These are phyloP conservation scores for Latheticus oryzae DNA, from an alignment of 2,888 invertebrate species.

Conservation along the genomic window DNA sequence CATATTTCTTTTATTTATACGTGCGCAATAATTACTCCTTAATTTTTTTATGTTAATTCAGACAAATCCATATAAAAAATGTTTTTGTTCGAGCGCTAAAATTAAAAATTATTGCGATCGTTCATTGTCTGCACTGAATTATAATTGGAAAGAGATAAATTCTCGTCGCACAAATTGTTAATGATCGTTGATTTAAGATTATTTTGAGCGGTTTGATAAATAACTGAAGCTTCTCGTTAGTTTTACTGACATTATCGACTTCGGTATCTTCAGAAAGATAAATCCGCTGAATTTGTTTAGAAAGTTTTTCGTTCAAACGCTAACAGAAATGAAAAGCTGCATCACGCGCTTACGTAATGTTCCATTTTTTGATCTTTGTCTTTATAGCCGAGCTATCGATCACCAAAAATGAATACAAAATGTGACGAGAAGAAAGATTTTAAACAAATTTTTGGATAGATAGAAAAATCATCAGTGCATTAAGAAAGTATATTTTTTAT, in stretches of 20 bases:
- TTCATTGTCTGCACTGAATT: constrained; percentile 19
- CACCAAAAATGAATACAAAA: constrained; percentile 11
- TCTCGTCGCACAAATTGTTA: constrained; percentile 37
- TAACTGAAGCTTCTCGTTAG: constrained; percentile 40
- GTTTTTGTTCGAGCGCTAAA: constrained; percentile 11
- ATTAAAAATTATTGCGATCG: constrained; percentile 20
- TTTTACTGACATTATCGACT: constrained; percentile 34
- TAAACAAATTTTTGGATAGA: too few relatives aligned
- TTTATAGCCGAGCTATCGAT: constrained; percentile 22
- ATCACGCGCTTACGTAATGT: constrained; percentile 30
- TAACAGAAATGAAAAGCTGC: constrained; percentile 32
- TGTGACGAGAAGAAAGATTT: too few relatives aligned
- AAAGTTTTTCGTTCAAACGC: constrained; percentile 33
- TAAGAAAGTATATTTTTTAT: too few relatives aligned
- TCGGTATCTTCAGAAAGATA: constrained; percentile 38
- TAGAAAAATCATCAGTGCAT: too few relatives aligned
- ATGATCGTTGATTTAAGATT: constrained; percentile 39
- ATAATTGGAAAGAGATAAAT: constrained; percentile 37
- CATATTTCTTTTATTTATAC: constrained; percentile 39
- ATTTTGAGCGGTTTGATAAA: constrained; percentile 39
- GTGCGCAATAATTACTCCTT: constrained; percentile 35
- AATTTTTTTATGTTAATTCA: constrained; percentile 35
- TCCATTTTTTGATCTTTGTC: constrained; percentile 28
- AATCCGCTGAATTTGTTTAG: constrained; percentile 38
- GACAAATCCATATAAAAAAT: constrained; percentile 7